Evolutionary conservation across 2,888 invertebrate genomes (phyloP), one percentile per base, ranked within the genome.

Genomic region (Lottia gigantea): DNA sequence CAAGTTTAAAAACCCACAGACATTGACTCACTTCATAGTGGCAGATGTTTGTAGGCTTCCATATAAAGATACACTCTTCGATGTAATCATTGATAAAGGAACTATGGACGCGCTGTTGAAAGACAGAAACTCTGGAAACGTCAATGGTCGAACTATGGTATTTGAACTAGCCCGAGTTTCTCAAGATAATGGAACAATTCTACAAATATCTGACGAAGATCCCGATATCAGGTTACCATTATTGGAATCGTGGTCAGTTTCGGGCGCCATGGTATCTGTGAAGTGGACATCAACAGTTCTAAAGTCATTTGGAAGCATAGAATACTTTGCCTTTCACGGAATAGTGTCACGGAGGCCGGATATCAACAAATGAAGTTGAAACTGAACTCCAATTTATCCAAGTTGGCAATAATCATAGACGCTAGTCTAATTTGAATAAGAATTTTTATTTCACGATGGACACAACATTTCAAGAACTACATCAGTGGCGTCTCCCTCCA

Each of bases 61-160:
- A 4, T 77, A 69, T 61, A 25, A 14, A 26, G 46, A 62, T 15
- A 45, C 23, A 19, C 61, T 45, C 40, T 75, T 77, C 68, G 62
- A 77, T 23, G 15, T 75, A 25, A 67, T 71, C 12, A 55, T 74
- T 6, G 76, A 77, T 46, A 77, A 77, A 71, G 74, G 74, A 46
- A 77, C 76, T 0, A 77, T 74, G 72, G 76, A 77, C 66, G 71
- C 76, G 6, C 14, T 77, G 62, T 47, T 77, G 40, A 77, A 74
- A 61, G 70, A 75, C 64, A 67, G 19, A 46, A 46, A 14, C 15
- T 64, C 55, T 4, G 75, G 74, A 47, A 31, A 66, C 14, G 16
- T 6, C 0, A 71, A 70, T 14, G 45, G 68, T 55, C 14, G 47
- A 7, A 12, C 25, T 46, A 72, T 75, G 73, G 46, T 77, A 68